Evolutionary conservation across 1,140 invertebrate genomes (phyloP).

Genomic region (Carposina sasakii): DNA sequence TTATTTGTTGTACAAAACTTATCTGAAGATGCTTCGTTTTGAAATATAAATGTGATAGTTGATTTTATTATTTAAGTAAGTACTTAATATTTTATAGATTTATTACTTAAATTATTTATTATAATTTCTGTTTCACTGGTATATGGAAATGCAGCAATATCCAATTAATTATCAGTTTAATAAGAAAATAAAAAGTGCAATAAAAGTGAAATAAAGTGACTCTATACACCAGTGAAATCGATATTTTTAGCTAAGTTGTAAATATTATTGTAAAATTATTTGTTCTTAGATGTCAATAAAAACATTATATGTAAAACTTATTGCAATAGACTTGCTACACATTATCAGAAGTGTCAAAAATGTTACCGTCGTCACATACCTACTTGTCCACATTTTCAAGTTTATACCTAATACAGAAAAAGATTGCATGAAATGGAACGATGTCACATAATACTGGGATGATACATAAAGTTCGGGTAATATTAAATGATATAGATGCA

Average conservation of each 20-base stretch:
- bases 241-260: constrained; percentile 18
- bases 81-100: constrained; percentile 67
- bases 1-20: constrained; percentile 53
- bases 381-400: too few species aligned
- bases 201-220: constrained; percentile 11
- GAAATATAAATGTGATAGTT: constrained; percentile 69
- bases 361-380: too few species aligned
- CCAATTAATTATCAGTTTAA: not conserved
- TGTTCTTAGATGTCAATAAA: too few species aligned
- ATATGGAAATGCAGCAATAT: constrained; percentile 13
- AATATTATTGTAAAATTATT: constrained; percentile 37
- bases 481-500: too few species aligned
- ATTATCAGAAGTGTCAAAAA: too few species aligned
- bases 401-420: too few species aligned
- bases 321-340: too few species aligned
- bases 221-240: constrained; percentile 20
- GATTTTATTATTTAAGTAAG: constrained; percentile 65
- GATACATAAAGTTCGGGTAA: too few species aligned
- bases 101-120: constrained; percentile 71
- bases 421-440: too few species aligned
- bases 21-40: constrained; percentile 55
- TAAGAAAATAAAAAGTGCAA: constrained; percentile 4
- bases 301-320: too few species aligned
- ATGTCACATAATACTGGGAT: too few species aligned
- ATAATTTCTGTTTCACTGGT: constrained; percentile 32